These are phyloP conservation scores for Zaprionus obscuricornis DNA, from an alignment of 2,888 invertebrate species.

Conservation along the genomic window DNA sequence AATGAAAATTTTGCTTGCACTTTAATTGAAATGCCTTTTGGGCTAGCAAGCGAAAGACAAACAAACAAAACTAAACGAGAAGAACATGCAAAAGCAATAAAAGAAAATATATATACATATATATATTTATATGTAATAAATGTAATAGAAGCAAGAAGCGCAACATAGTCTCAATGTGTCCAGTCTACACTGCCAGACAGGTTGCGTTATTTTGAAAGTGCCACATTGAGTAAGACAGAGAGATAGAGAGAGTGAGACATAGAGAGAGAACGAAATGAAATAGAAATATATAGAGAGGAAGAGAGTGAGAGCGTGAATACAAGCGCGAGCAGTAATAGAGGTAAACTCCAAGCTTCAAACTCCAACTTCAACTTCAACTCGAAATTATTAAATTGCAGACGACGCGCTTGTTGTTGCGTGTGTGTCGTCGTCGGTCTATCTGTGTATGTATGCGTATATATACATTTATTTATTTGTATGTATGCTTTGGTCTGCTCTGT, in stretches of 20 bases:
- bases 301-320: no score
- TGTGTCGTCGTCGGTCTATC: no score
- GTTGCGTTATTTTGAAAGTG: slow-evolving; percentile 63
- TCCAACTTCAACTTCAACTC: slow-evolving; percentile 41
- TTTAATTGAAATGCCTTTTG: slow-evolving; percentile 70
- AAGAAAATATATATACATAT: slow-evolving; percentile 33
- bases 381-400: slow-evolving; percentile 77
- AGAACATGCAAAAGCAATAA: slow-evolving; percentile 54
- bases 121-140: slow-evolving; percentile 9
- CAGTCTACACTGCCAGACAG: slow-evolving; percentile 60
- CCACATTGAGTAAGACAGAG: slow-evolving; percentile 7
- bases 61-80: slow-evolving; percentile 37
- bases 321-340: no score
- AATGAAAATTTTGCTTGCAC: slow-evolving; percentile 55
- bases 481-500: no score
- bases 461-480: no score
- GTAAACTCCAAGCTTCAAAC: slow-evolving; percentile 10
- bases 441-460: slow-evolving; percentile 11
- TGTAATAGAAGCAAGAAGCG: slow-evolving; percentile 26
- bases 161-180: slow-evolving; percentile 18
- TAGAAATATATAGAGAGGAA: no score
- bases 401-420: slow-evolving; percentile 23
- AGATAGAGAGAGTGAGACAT: slow-evolving; percentile 2
- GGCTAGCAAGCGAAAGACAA: slow-evolving; percentile 33
- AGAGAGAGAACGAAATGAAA: background rate